Conservation (phyloP, 2,797 vertebrate species). For the Ambastaia sidthimunki region DNA sequence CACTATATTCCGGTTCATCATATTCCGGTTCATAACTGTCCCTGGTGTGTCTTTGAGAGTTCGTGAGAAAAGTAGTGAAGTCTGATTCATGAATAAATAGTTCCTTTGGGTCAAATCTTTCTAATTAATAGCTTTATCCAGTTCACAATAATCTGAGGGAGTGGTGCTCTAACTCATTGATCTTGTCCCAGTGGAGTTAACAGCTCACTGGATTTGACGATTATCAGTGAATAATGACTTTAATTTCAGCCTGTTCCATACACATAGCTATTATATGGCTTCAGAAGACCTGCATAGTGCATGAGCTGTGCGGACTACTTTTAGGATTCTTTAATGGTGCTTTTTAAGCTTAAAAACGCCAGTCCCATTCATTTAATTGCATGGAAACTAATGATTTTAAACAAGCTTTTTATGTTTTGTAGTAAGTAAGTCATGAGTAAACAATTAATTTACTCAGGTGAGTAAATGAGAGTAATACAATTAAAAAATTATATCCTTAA, state of each 20-base stretch:
- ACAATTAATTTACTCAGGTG: not conserved
- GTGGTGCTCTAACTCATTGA: not conserved
- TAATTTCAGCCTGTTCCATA: not conserved
- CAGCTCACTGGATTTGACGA: not conserved
- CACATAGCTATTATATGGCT: not conserved
- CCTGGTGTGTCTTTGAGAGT: not conserved
- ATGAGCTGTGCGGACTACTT: not conserved
- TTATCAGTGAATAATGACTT: slow-evolving; percentile 6
- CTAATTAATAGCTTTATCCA: not conserved
- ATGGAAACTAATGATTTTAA: not conserved
- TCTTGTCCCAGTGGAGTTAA: not conserved
- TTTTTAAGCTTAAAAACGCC: not conserved
- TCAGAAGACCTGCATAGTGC: not conserved
- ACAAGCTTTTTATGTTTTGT: not conserved
- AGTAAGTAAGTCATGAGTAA: not conserved
- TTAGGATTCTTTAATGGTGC: not conserved
- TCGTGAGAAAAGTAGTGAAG: not conserved
- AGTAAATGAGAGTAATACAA: not conserved
- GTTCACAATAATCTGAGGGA: not conserved
- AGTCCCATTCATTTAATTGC: not conserved
- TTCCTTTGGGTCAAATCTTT: not conserved
- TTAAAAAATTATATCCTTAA: not conserved
- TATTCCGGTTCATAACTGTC: not conserved
- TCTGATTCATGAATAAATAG: not conserved
- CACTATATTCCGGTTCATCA: not conserved